Base-by-base conservation (phyloP, 2,113 vertebrate genomes). In the Oreochromis tanganicae region DNA sequence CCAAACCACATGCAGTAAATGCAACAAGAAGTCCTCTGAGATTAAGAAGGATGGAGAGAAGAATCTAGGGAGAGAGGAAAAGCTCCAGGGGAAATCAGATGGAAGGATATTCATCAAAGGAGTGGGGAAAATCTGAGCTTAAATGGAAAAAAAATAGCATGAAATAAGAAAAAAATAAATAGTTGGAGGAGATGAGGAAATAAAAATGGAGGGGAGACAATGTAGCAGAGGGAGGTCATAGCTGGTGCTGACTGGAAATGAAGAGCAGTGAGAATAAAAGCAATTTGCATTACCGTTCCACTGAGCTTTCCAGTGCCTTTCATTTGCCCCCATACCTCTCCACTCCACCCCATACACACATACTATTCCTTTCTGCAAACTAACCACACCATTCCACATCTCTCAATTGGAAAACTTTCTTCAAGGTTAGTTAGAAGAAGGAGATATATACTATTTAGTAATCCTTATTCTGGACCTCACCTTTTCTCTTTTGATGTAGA, bases 281-380 rank as follows among this genome's bases (percentile, higher is more conserved):
- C 83, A 88, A 95, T 94, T 95, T 96, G 90, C 94, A 96, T 96
- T 88, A 57, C 87, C 71, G 88, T 87, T 91, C 88, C 84, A 81
- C 89, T 88, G 94, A 95, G 92, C 92, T 92, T 95, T 91, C 52
- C 57, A 79, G 57, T 78, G 90, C 85, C 92, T 95, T 95, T 95
- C 83, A 94, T 94, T 92, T 89, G 92, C 82, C 83, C 85, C 81
- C 55, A 50, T 78, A 50, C 36, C 52, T 48, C 71, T 50, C 21
- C 21, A 4, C 43, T 4, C 24, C 16, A 27, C 38, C 68, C 21
- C 5, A 73, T 1, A 5, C 16, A 17, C 5, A 43, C 34, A 52
- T 36, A 36, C 54, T 16, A 21, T 80, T 82, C 59, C 80, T 84
- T 86, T 79, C 34, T 89, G 87, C 56, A 84, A 88, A 83, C 85